A percentile compares a stretch with the other conserved stretches of the same genome.
Evolutionary conservation across 1,140 invertebrate species (phyloP).

Genomic region (Ips typographus): DNA sequence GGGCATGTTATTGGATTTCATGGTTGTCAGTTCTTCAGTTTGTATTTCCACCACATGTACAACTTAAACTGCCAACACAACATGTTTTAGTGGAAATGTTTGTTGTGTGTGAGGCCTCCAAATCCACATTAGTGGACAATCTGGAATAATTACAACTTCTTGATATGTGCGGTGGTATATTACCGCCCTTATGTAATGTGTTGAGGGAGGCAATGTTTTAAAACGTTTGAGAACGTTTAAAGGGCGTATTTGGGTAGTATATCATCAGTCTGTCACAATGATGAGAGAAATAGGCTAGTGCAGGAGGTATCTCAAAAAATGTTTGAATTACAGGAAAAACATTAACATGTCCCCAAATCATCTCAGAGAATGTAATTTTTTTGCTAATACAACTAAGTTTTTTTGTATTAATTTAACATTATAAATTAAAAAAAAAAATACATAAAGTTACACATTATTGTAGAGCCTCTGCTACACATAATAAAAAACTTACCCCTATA

Average conservation of each 20-base stretch:
- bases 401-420: not conserved
- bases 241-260: not conserved
- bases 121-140: not conserved
- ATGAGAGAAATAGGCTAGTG: not conserved
- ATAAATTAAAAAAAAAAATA: too few species aligned
- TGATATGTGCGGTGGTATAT: not conserved
- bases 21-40: conserved; percentile 8
- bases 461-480: not conserved
- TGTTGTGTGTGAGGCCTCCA: not conserved
- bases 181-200: not conserved
- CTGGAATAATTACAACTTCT: not conserved
- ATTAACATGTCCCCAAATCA: too few species aligned
- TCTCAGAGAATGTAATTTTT: too few species aligned
- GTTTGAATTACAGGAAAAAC: too few species aligned
- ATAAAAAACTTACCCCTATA: not conserved
- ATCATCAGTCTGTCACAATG: not conserved
- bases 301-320: too few species aligned
- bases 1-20: conserved; percentile 16
- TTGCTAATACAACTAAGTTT: not conserved
- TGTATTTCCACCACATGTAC: conserved; percentile 27
- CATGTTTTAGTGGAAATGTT: not conserved
- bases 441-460: not conserved
- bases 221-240: not conserved
- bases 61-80: conserved; percentile 10
- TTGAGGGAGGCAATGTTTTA: not conserved